Base-by-base conservation (phyloP, 1,140 invertebrate genomes). In the Drosophila prosaltans region DNA sequence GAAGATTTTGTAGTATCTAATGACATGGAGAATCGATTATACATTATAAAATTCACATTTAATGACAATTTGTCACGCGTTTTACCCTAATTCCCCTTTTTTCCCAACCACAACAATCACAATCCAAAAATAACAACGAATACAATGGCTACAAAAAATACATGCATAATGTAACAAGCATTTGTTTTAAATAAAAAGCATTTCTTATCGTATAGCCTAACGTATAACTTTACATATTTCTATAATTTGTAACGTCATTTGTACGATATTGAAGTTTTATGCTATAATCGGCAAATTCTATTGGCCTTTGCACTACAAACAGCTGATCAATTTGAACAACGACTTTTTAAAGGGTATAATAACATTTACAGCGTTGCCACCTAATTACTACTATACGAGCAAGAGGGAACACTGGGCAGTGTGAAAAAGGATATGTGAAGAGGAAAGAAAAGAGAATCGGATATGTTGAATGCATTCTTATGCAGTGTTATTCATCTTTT, bases 1-100 rank as follows among this genome's bases (percentile, higher is more conserved):
- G 55, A 74, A 59, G 43, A 48, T 70, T 76, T 62, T 54, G 54
- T 70, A 21, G 24, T 63, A 54, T 51, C 43, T 67, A 78, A 78
- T 78, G 63, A 58, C 21, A 67, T 65, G 72, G 80, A 82, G 88
- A 86, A 86, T 86, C 82, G 79, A 88, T 86, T 86, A 62, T 48
- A 69, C 67, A 85, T 82, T 76, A 65, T 16, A 82, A 86, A 80
- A 66, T 65, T 28, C 65, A 66, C 57, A 51, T 9, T 62, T 80
- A 88, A 86, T 88, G 76, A 71, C 62, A 45, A 54, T 51, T 85
- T 78, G 78, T 60, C 81, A 85, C 74, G 81, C 73, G 55, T 68
- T 55, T 61, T 73, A 43, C 1, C 9, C 11, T 9, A 2, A 3
- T 43, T 16, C 24, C 2, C 2, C 24, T 10, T 26, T 9, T 48